Percentiles rank a stretch among this genome's conserved stretches.
These are phyloP conservation scores for Valencia hispanica DNA, from an alignment of 2,797 vertebrate species.

Conservation along the genomic window DNA sequence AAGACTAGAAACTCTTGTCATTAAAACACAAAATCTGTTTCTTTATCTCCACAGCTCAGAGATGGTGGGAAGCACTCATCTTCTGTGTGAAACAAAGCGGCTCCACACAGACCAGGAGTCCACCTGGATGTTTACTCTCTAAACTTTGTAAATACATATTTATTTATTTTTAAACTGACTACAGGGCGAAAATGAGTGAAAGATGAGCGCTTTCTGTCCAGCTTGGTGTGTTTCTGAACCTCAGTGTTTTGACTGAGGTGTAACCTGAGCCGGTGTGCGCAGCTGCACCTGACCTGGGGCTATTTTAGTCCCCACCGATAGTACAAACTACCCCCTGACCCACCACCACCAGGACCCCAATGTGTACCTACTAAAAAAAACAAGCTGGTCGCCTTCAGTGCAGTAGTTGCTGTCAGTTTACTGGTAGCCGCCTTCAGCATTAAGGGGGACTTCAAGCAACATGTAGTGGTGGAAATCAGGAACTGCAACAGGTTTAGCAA, in stretches of 20 bases:
- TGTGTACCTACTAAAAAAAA: constrained; percentile 57
- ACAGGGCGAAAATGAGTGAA: constrained; percentile 39
- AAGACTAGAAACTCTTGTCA: too few relatives aligned
- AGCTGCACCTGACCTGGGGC: constrained; percentile 80
- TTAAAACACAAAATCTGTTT: constrained; percentile 22
- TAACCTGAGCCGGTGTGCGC: constrained; percentile 75
- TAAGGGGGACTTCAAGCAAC: neutral
- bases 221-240: constrained; percentile 49
- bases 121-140: constrained; percentile 74
- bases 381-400: constrained; percentile 53
- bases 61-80: constrained; percentile 80
- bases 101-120: constrained; percentile 20
- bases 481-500: constrained; percentile 1
- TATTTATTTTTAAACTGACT: constrained; percentile 35
- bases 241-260: constrained; percentile 75
- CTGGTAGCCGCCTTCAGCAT: constrained; percentile 12
- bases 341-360: neutral
- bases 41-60: constrained; percentile 77
- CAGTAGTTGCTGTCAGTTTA: constrained; percentile 71
- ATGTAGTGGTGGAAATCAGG: neutral
- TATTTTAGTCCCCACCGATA: constrained; percentile 81
- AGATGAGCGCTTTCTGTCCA: constrained; percentile 74
- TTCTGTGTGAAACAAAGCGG: constrained; percentile 64
- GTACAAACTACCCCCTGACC: constrained; percentile 64
- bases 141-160: constrained; percentile 65